A percentile compares a stretch with the other conserved stretches of the same genome.
These are phyloP conservation scores for Campoplex nolae DNA, from an alignment of 2,888 invertebrate species.

Conservation along the genomic window DNA sequence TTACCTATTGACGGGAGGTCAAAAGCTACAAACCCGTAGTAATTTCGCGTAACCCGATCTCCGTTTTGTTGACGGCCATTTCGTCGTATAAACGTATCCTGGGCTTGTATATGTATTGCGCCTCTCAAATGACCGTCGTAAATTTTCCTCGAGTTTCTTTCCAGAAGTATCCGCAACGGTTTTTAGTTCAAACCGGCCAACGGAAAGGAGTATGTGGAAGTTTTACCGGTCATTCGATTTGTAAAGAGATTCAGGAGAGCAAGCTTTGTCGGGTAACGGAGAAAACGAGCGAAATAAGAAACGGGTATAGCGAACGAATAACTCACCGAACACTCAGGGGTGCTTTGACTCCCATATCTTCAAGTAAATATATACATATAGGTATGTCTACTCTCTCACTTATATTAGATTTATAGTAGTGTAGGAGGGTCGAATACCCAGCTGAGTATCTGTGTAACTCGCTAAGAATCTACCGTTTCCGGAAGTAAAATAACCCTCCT, in stretches of 20 bases:
- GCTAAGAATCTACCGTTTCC: constrained; percentile 58
- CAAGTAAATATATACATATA: background rate
- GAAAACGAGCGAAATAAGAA: constrained; percentile 41
- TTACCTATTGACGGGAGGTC: constrained; percentile 34
- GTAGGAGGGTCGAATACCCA: constrained; percentile 29
- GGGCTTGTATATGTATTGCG: background rate
- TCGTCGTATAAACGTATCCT: constrained; percentile 1
- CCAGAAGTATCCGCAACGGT: constrained; percentile 32
- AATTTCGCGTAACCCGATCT: constrained; percentile 15
- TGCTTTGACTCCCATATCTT: constrained; percentile 43
- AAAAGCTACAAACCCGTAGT: constrained; percentile 32
- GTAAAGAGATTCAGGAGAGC: constrained; percentile 41
- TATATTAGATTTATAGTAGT: constrained; percentile 8
- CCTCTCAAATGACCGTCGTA: constrained; percentile 48
- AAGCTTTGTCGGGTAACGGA: constrained; percentile 22
- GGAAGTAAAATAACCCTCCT: constrained; percentile 35
- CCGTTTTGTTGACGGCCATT: constrained; percentile 15
- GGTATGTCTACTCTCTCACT: background rate
- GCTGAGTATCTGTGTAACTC: constrained; percentile 53
- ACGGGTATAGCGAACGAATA: constrained; percentile 22
- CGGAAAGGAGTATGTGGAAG: constrained; percentile 21
- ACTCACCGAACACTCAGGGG: constrained; percentile 43
- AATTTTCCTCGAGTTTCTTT: constrained; percentile 29
- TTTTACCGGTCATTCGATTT: constrained; percentile 55
- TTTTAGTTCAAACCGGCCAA: constrained; percentile 27